Evolutionary conservation across 2,888 invertebrate genomes (phyloP), one percentile per base, ranked within the genome.

Genomic region (Acanthoscelides obtectus): DNA sequence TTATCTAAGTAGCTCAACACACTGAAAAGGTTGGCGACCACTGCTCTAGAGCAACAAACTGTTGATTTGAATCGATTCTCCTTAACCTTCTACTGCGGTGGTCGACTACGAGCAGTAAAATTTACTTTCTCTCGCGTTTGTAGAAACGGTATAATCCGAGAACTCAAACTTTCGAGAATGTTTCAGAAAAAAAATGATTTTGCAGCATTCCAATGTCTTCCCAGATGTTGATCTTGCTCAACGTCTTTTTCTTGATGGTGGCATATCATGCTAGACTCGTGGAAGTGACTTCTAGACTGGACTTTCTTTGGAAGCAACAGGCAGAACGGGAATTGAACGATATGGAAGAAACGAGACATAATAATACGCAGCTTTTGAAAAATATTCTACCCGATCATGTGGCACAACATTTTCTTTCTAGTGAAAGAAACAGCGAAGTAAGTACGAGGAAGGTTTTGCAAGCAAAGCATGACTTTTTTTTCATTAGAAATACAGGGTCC

Each of bases 381-480:
- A 99, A 99, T 83, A 98, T 99, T 78, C 87, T 99, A 70, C 99
- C 99, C 0, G 96, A 97, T 83, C 97, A 99, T 84, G 98, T 99
- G 20, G 98, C 98, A 2, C 90, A 93, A 79, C 97, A 98, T 86
- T 99, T 98, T 86, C 88, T 99, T 67, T 91, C 92, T 66, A 93
- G 93, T 79, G 95, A 95, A 79, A 89, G 94, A 82, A 90, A 92
- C 79, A 91, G 93, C 70, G 94, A 95, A 86, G 95, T 95, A 83
- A 86, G 85, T 81, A n/a, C n/a, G n/a, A n/a, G n/a, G n/a, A n/a
- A n/a, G n/a, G n/a, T n/a, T n/a, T n/a, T n/a, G n/a, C n/a, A n/a
- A n/a, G n/a, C n/a, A n/a, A n/a, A n/a, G n/a, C n/a, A n/a, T n/a
- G n/a, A n/a, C n/a, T n/a, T n/a, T n/a, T n/a, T n/a, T n/a, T n/a